Percentiles rank a stretch among this genome's conserved stretches.
Conservation (phyloP, 2,797 vertebrate species). For the Arremon brunneinucha region DNA sequence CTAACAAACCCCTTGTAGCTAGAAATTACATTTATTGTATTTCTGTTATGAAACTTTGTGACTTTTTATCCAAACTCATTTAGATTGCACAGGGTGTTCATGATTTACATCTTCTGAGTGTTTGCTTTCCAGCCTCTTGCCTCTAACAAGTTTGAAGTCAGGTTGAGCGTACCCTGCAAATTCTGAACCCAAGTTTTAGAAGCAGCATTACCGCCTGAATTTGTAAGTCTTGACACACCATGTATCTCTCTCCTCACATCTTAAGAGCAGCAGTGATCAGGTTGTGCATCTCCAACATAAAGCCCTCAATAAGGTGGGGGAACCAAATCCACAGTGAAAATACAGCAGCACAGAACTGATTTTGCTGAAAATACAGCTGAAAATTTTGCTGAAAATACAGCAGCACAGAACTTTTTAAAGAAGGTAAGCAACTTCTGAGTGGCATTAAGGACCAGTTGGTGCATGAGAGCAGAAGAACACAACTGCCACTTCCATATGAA, state of each 20-base stretch:
- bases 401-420: background rate
- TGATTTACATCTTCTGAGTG: background rate
- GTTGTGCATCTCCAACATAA: background rate
- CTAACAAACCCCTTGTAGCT: background rate
- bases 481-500: background rate
- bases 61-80: background rate
- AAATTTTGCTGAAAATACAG: background rate
- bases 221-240: background rate
- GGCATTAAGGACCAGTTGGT: background rate
- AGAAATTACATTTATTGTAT: background rate
- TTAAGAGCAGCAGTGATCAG: background rate
- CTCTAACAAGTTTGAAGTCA: background rate
- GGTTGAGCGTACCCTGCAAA: fast-evolving
- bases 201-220: background rate
- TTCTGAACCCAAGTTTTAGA: background rate
- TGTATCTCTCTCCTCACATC: background rate
- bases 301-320: background rate
- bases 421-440: background rate
- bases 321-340: background rate
- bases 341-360: no score
- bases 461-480: background rate
- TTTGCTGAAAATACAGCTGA: background rate
- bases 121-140: background rate
- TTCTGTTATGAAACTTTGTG: background rate
- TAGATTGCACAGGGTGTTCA: background rate